Conservation (phyloP, 2,797 vertebrate species). For the Coranthus polyacanthus region DNA sequence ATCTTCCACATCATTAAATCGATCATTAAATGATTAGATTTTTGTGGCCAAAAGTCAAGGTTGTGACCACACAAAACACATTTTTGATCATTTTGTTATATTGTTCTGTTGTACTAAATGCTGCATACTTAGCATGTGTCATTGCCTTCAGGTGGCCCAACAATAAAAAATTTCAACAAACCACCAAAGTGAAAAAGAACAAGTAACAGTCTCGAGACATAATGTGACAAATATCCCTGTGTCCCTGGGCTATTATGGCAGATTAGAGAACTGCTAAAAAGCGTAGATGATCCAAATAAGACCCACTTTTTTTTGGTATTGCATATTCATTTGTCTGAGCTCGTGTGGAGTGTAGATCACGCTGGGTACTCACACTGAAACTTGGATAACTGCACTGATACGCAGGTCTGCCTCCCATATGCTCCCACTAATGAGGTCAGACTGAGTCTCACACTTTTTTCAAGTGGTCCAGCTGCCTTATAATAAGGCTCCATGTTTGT, state of each 20-base stretch:
- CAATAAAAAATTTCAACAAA: too few species aligned
- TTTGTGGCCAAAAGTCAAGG: too few species aligned
- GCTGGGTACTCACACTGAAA: constrained; percentile 64
- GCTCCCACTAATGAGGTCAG: constrained; percentile 86
- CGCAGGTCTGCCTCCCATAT: constrained; percentile 76
- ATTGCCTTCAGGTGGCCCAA: too few species aligned
- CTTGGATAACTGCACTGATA: constrained; percentile 66
- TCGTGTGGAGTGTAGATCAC: constrained; percentile 44
- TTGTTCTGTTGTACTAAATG: too few species aligned
- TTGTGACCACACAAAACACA: too few species aligned
- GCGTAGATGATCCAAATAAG: constrained; percentile 41
- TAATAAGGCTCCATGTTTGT: constrained; percentile 80
- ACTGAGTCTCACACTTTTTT: constrained; percentile 64
- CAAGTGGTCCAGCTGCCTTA: constrained; percentile 78
- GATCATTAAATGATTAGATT: too few species aligned
- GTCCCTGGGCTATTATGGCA: constrained; percentile 30
- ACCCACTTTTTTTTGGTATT: constrained; percentile 29
- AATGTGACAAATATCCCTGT: constrained; percentile 13
- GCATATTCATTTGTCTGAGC: constrained; percentile 60
- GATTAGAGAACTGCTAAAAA: constrained; percentile 44
- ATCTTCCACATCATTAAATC: too few species aligned
- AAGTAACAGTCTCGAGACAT: too few species aligned
- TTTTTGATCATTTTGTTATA: too few species aligned
- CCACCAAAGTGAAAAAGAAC: too few species aligned
- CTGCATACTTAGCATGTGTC: too few species aligned